Percentiles rank a stretch among this genome's conserved stretches.
Conservation (phyloP, 2,888 invertebrate genomes). For the Drosophila hawaiiensis region DNA sequence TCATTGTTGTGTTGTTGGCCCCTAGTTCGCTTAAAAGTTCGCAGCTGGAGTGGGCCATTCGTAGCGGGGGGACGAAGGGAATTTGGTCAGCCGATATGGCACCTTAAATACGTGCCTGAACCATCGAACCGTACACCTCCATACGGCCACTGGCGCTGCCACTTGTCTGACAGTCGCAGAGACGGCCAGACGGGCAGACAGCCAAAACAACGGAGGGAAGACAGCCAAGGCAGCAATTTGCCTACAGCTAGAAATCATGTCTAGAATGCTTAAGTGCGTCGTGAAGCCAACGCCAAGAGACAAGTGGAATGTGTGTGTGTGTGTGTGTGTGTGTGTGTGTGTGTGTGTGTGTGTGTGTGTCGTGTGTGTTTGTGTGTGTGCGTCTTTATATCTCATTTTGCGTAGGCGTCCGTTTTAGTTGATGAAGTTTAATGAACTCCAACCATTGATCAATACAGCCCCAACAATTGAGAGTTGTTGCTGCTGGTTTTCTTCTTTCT, state of each 20-base stretch:
- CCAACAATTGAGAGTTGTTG: constrained; percentile 38
- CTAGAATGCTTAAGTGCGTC: constrained; percentile 70
- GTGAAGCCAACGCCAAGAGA: constrained; percentile 55
- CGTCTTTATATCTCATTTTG: constrained; percentile 23
- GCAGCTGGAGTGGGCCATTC: not conserved
- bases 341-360: not conserved
- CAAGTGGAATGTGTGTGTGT: constrained; percentile 30
- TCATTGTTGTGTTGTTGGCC: constrained; percentile 34
- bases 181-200: constrained; percentile 6
- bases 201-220: constrained; percentile 13
- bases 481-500: constrained; percentile 13
- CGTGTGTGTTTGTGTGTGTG: no score
- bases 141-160: constrained; percentile 35
- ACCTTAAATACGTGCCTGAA: constrained; percentile 71
- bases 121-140: constrained; percentile 47
- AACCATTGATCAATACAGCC: constrained; percentile 51
- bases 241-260: constrained; percentile 75
- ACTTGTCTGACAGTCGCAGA: constrained; percentile 35
- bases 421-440: constrained; percentile 71
- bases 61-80: constrained; percentile 27
- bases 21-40: constrained; percentile 66
- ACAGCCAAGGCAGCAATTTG: constrained; percentile 47
- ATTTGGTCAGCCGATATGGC: constrained; percentile 65
- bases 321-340: not conserved
- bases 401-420: constrained; percentile 53